Evolutionary conservation across 2,888 invertebrate species (phyloP), one percentile per base, ranked within the genome.

Genomic region (Pristionchus mayeri): DNA sequence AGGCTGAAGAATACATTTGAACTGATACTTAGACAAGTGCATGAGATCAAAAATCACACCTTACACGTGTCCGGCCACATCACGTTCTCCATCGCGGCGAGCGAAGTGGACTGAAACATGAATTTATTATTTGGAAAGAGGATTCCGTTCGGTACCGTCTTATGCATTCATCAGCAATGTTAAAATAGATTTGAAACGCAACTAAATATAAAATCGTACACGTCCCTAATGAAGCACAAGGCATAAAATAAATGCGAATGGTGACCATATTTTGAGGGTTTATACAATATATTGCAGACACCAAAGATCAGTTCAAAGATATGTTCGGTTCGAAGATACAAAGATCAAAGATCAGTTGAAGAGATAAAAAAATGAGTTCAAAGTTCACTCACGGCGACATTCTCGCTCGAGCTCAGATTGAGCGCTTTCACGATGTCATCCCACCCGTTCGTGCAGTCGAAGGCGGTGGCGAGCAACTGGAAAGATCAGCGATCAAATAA

Each of bases 21-120:
- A 27, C 13, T 60, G n/a, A n/a, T n/a, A n/a, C n/a, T n/a, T n/a
- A n/a, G n/a, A n/a, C n/a, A n/a, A n/a, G n/a, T n/a, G n/a, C n/a
- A n/a, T n/a, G n/a, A n/a, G n/a, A 60, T 27, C 7, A 16, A 67
- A 21, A 67, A 37, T 3, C 1, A n/a, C 34, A 71, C 71, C 40
- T 71, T 71, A 40, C 71, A 71, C 24, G 40, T 71, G n/a, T 71
- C 71, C 40, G 71, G 71, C 71, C 71, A 71, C 71, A 44, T 40
- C 13, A n/a, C 18, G 24, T 21, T 9, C 71, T 71, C 71, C 71
- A 71, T 71, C 40, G n/a, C 40, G 7, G n/a, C 24, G 7, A 71
- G 71, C 4, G 71, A 21, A n/a, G 27, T 13, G 40, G 7, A 13
- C 71, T 71, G 71, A 9, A 71, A 63, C 4, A 30, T 1, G 11